Evolutionary conservation across 2,113 vertebrate species (phyloP).

Genomic region (Nanger granti): DNA sequence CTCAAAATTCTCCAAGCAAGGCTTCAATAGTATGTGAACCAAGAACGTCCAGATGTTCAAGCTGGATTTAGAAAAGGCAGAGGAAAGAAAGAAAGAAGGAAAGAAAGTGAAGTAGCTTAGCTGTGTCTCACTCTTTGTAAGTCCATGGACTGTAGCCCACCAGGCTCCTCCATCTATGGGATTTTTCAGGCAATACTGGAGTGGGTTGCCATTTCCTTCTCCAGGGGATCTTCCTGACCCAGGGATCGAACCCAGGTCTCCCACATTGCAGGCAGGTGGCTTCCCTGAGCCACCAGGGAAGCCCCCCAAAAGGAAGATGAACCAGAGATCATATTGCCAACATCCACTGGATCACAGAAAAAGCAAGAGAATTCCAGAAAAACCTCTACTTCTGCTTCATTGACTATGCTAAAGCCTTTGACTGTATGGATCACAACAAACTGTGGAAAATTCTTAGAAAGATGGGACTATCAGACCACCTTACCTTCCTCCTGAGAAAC

Average conservation of each 20-base stretch:
- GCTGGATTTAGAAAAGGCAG: background rate
- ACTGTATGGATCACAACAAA: background rate
- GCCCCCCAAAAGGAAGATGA: background rate
- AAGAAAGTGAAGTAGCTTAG: background rate
- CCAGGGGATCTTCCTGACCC: background rate
- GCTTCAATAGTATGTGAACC: background rate
- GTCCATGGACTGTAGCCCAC: background rate
- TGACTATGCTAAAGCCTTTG: background rate
- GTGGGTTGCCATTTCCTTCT: background rate
- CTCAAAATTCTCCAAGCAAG: background rate
- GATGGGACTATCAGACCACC: background rate
- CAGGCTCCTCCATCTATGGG: background rate
- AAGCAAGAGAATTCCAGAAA: background rate
- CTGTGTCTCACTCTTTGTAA: fast-evolving
- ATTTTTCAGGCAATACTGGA: background rate
- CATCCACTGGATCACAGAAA: background rate
- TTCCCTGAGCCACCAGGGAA: background rate
- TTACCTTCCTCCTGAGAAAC: background rate
- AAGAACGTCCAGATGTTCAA: background rate
- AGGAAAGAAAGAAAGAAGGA: background rate
- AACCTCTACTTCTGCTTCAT: background rate
- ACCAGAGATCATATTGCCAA: background rate
- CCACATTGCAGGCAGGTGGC: background rate
- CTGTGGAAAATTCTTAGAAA: background rate
- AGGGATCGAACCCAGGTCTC: background rate